These are phyloP conservation scores for Sparidentex hasta DNA, from an alignment of 2,797 vertebrate species.

Conservation along the genomic window DNA sequence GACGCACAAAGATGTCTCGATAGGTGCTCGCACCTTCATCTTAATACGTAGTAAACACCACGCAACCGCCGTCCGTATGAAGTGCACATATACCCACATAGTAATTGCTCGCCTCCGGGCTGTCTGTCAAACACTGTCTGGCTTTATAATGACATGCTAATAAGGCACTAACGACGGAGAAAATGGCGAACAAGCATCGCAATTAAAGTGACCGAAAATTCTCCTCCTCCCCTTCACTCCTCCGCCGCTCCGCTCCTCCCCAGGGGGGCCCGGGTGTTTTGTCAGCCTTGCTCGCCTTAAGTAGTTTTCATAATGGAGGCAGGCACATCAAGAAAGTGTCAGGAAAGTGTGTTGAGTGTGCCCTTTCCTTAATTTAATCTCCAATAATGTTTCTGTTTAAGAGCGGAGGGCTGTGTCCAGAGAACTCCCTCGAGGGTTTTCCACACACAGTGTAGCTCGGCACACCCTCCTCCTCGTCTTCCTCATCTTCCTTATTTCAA, in stretches of 20 bases:
- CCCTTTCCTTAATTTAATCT: constrained; percentile 56
- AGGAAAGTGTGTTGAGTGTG: constrained; percentile 17
- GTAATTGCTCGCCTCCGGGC: constrained; percentile 30
- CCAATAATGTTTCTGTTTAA: constrained; percentile 52
- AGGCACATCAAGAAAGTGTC: constrained; percentile 43
- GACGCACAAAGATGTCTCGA: background rate
- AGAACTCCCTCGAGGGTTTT: constrained; percentile 35
- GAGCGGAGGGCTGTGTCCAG: constrained; percentile 39
- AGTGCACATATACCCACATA: constrained; percentile 17
- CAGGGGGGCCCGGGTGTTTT: constrained; percentile 23
- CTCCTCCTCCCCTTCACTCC: constrained; percentile 31
- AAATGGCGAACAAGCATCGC: constrained; percentile 56
- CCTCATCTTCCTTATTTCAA: constrained; percentile 22
- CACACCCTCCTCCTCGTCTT: constrained; percentile 33
- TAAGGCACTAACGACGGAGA: constrained; percentile 45
- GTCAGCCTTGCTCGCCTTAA: constrained; percentile 52
- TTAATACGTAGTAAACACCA: constrained; percentile 40
- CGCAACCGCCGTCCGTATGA: constrained; percentile 22
- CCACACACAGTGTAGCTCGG: constrained; percentile 10
- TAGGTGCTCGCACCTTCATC: constrained; percentile 6
- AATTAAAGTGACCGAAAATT: constrained; percentile 61
- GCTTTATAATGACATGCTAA: constrained; percentile 63
- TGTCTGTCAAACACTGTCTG: constrained; percentile 59
- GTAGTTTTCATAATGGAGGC: constrained; percentile 41
- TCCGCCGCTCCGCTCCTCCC: constrained; percentile 25